Evolutionary conservation across 2,113 vertebrate species (phyloP), one percentile per base, ranked within the genome.

Genomic region (Bos indicus): DNA sequence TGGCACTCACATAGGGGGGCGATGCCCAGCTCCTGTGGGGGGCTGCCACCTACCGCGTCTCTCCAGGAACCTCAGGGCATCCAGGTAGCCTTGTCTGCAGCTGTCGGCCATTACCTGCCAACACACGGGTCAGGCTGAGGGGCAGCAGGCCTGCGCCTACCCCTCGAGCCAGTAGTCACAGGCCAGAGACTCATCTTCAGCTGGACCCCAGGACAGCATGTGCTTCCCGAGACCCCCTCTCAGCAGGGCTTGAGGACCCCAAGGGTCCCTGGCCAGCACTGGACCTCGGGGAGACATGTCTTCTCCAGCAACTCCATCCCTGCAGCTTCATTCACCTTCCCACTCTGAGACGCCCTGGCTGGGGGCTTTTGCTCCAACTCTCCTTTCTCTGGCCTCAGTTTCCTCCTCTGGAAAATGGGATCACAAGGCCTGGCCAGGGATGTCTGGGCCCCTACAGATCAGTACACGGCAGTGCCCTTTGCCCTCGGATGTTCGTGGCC

Each of bases 1-100:
- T 1, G 78, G 85, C 0, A 0, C 71, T 46, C 26, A 1, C 0
- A 1, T 1, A 3, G 3, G 7, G 28, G 14, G 8, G 13, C 0
- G 5, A 7, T 15, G 15, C n/a, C 19, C 12, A 14, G 26, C 40
- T 33, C 0, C 83, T 0, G 1, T 1, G 19, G 28, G 67, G 12
- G n/a, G 26, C 43, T 0, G 11, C 9, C 86, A 92, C 98, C 43
- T 97, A 98, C 98, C 96, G 0, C 87, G 52, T 74, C 83, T 93
- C 86, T 98, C 96, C 93, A 98, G 84, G 95, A 98, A 98, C 51
- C 90, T 36, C 83, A 97, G 93, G 48, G 96, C 74, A 0, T 98
- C 98, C 91, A 97, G 78, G 87, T 97, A 97, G 46, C 98, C 98
- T 94, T 98, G 97, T 81, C 96, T 91, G 93, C 96, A 96, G 33